These are phyloP conservation scores for Cheilosia variabilis DNA, from an alignment of 2,888 invertebrate species.

Conservation along the genomic window DNA sequence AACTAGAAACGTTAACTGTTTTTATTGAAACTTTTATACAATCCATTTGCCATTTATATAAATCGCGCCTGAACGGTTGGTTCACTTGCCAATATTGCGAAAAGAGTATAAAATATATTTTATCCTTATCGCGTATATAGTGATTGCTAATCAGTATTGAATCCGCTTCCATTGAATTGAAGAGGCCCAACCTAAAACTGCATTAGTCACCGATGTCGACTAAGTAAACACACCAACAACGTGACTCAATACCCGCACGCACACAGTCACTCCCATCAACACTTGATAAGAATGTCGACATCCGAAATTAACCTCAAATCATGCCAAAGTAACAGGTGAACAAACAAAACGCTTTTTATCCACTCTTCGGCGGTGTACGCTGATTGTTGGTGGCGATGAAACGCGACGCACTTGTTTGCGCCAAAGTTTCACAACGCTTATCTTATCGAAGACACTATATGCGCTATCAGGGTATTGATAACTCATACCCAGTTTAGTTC, in stretches of 20 bases:
- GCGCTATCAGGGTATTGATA: constrained; percentile 52
- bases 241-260: constrained; percentile 44
- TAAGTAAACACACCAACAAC: constrained; percentile 43
- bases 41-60: too few species aligned
- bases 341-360: constrained; percentile 8
- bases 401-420: constrained; percentile 56
- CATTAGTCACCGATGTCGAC: constrained; percentile 42
- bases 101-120: constrained; percentile 13
- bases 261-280: constrained; percentile 15
- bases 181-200: constrained; percentile 24
- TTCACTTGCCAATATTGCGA: constrained; percentile 35
- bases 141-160: constrained; percentile 33
- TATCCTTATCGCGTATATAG: constrained; percentile 12
- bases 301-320: constrained; percentile 32
- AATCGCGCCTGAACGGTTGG: not conserved
- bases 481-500: constrained; percentile 18
- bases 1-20: too few species aligned
- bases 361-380: constrained; percentile 3
- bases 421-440: constrained; percentile 63
- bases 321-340: constrained; percentile 38
- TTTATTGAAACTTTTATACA: not conserved
- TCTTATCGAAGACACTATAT: constrained; percentile 58
- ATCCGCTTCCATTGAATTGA: constrained; percentile 16
- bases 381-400: not conserved
- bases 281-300: constrained; percentile 37